Base-by-base conservation (phyloP, 2,113 vertebrate genomes). In the Cololabis saira region DNA sequence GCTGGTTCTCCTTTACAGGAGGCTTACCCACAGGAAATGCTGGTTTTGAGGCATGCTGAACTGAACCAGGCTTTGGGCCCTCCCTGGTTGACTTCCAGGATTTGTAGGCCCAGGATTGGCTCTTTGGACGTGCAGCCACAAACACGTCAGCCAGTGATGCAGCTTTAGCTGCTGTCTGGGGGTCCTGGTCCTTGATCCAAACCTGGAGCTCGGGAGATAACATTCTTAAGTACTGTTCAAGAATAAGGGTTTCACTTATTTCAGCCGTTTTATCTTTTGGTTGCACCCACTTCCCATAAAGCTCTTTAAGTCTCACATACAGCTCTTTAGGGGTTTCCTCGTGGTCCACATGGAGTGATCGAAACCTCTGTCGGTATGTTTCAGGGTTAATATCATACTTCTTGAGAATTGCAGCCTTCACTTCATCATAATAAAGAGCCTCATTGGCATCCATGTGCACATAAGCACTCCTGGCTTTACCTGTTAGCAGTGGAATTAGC, bases 321-420 rank as follows among this genome's bases (percentile, higher is more conserved):
- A 43, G 11, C 24, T 27, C 24, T 5, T 27, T 27, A 27, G 24
- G 24, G 24, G 3, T 27, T 5, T n/a, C 24, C 24, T 5, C 22
- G 1, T 14, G 50, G 0, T 52, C 7, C 3, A 52, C 50, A 4
- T 52, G 13, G 4, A 52, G 3, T 2, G 30, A 37, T 1, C 53
- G 30, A 10, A 55, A 55, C 12, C 3, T 40, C 6, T 40, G 53
- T 24, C 49, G 24, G 21, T 55, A 55, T 1, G n/a, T 17, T 30
- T 55, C 52, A 17, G 27, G 27, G 15, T 55, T 37, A 16, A 55
- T 37, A n/a, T 18, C n/a, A n/a, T n/a, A n/a, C n/a, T 55, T 55
- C 18, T 17, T 2, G 2, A 55, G n/a, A 18, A 37, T 55, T 4
- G 52, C 30, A 4, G 9, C 49, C 27, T 24, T 51, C 2, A 51